These are phyloP conservation scores for Paradisaea rubra DNA, from an alignment of 2,113 vertebrate species.

Conservation along the genomic window DNA sequence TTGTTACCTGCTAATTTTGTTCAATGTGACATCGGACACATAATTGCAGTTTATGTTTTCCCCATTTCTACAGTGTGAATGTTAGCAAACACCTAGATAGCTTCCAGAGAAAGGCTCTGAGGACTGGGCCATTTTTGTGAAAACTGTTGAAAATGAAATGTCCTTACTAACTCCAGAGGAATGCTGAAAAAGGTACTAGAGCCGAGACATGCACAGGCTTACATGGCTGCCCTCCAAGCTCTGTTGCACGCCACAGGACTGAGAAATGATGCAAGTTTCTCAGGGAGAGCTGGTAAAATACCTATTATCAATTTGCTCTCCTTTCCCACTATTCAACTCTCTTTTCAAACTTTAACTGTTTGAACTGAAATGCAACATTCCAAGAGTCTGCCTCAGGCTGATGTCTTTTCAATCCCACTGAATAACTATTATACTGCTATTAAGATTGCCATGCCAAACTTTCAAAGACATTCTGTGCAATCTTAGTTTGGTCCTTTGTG, in stretches of 20 bases:
- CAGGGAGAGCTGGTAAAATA: neutral
- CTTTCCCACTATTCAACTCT: neutral
- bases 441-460: neutral
- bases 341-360: neutral
- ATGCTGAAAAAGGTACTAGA: neutral
- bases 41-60: neutral
- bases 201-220: neutral
- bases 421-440: neutral
- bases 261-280: neutral
- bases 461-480: neutral
- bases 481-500: neutral
- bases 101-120: neutral
- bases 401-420: neutral
- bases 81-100: neutral
- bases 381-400: neutral
- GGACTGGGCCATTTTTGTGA: neutral
- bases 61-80: neutral
- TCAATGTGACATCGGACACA: neutral
- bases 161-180: neutral
- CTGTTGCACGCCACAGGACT: neutral
- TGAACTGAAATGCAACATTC: constrained; percentile 8
- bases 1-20: neutral
- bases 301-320: neutral
- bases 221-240: neutral
- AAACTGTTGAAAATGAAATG: neutral